Conservation (phyloP, 1,140 invertebrate species). For the Daktulosphaira vitifoliae region DNA sequence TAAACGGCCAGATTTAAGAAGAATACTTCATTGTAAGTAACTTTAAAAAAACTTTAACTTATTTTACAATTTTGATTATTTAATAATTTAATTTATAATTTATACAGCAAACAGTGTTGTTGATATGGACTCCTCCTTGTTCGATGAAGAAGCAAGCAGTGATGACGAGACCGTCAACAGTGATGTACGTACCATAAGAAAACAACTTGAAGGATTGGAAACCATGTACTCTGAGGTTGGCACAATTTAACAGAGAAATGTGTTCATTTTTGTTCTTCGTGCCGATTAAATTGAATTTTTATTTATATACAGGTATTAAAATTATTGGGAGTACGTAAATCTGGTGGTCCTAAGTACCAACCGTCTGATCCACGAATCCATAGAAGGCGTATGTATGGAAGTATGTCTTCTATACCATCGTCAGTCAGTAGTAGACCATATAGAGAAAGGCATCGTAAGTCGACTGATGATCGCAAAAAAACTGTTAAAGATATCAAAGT, state of each 20-base stretch:
- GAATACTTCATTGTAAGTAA: constrained; percentile 17
- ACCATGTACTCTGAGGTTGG: constrained; percentile 72
- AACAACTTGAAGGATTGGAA: constrained; percentile 77
- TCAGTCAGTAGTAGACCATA: constrained; percentile 67
- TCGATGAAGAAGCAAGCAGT: constrained; percentile 55
- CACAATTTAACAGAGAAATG: background rate
- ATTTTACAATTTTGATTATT: background rate
- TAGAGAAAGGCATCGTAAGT: constrained; percentile 47
- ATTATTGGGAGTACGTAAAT: constrained; percentile 61
- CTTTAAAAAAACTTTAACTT: background rate
- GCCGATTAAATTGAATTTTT: background rate
- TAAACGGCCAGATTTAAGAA: constrained; percentile 18
- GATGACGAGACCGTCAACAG: constrained; percentile 63
- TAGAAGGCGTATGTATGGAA: constrained; percentile 58
- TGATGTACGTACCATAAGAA: constrained; percentile 55
- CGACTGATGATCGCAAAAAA: constrained; percentile 59
- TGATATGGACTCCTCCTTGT: constrained; percentile 70
- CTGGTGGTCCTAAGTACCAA: constrained; percentile 46
- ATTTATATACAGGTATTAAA: constrained; percentile 60
- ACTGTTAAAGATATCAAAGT: constrained; percentile 61
- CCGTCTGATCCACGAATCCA: constrained; percentile 53
- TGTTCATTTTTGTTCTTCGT: constrained; percentile 27
- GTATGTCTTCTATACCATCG: constrained; percentile 71
- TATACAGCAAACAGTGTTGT: constrained; percentile 41
- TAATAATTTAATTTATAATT: too few species aligned